These are phyloP conservation scores for Chitala chitala DNA, from an alignment of 2,113 vertebrate genomes.

Conservation along the genomic window DNA sequence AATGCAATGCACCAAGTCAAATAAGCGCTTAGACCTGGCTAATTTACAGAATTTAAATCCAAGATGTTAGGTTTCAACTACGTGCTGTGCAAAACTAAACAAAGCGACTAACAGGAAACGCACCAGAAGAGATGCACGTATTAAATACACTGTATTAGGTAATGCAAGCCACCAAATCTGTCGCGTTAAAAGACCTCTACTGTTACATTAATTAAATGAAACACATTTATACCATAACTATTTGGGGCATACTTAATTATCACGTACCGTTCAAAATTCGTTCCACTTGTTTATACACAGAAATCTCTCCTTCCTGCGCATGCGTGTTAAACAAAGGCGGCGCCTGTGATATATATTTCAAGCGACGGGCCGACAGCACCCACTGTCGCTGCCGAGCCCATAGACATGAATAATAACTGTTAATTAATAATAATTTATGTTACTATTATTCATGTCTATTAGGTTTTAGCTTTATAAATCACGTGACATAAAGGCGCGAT, in stretches of 20 bases:
- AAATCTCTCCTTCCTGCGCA: background rate
- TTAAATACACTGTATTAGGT: background rate
- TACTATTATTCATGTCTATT: no score
- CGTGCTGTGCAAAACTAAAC: background rate
- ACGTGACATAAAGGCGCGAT: no score
- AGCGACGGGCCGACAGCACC: background rate
- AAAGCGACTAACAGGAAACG: conserved; percentile 16
- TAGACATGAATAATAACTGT: no score
- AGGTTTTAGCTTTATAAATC: no score
- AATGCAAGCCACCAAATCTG: background rate
- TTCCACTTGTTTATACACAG: conserved; percentile 17
- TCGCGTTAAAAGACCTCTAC: background rate
- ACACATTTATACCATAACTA: background rate
- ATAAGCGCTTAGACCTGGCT: no score
- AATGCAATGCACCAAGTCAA: no score
- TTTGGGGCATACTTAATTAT: background rate
- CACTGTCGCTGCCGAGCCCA: background rate
- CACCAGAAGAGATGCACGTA: background rate
- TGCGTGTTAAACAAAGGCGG: background rate
- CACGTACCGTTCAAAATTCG: conserved; percentile 17
- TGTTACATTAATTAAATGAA: background rate
- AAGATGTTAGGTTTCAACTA: background rate
- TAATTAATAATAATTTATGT: no score
- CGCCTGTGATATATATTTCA: background rate
- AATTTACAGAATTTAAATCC: no score